Conservation (phyloP, 2,113 vertebrate species). For the Echinops telfairi region DNA sequence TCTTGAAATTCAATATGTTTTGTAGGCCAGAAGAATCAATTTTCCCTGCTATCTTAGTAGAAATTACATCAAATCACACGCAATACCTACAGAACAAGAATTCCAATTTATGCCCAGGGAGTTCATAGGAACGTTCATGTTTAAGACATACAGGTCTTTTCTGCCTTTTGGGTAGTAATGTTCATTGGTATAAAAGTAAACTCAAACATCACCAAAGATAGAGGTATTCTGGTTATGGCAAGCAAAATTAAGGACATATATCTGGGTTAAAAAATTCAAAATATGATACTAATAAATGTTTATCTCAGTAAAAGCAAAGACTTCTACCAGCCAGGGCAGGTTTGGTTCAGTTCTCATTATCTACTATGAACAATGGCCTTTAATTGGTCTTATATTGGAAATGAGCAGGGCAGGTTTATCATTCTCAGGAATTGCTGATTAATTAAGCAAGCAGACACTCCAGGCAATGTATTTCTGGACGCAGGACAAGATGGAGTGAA, state of each 20-base stretch:
- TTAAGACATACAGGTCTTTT: not conserved
- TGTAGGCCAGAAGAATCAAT: not conserved
- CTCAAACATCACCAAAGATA: not conserved
- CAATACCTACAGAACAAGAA: not conserved
- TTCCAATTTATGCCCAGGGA: not conserved
- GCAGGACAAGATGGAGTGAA: not conserved
- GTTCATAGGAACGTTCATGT: not conserved
- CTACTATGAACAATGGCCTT: constrained; percentile 26
- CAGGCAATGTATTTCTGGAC: constrained; percentile 7
- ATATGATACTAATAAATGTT: not conserved
- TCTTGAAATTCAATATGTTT: not conserved
- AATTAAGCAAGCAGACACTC: constrained; percentile 38
- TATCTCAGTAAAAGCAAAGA: not conserved
- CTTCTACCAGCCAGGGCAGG: not conserved
- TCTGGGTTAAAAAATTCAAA: not conserved
- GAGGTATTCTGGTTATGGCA: not conserved
- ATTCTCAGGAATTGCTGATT: constrained; percentile 8
- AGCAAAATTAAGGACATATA: not conserved
- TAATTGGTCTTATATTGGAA: constrained; percentile 58
- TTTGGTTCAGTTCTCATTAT: constrained; percentile 8
- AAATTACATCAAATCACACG: not conserved
- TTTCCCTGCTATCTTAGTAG: not conserved
- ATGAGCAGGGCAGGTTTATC: not conserved
- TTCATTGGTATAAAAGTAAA: not conserved
- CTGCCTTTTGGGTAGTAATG: not conserved